These are phyloP conservation scores for Umimayanthus kanabou DNA, from an alignment of 92 coral and sea anemone species.

Conservation along the genomic window DNA sequence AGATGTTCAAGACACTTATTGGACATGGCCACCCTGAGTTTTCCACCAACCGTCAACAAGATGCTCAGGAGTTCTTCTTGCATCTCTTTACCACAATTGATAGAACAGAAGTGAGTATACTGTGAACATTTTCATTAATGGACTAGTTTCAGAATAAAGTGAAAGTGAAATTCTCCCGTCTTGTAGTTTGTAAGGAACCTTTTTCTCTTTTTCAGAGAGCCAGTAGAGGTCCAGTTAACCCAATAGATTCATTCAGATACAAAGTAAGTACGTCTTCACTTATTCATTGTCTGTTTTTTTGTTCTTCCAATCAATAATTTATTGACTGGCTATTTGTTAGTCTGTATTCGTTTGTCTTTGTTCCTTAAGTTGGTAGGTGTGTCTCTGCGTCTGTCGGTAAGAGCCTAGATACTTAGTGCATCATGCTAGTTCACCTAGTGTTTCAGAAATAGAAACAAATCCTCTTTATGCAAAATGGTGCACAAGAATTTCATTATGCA, in stretches of 20 bases:
- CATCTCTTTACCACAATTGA: conserved; percentile 84
- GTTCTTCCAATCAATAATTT: background rate
- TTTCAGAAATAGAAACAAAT: too few species aligned
- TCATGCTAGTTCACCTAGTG: too few species aligned
- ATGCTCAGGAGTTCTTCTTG: conserved; percentile 90
- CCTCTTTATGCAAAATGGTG: too few species aligned
- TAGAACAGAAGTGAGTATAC: conserved; percentile 75
- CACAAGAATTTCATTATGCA: too few species aligned
- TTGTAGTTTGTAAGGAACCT: too few species aligned
- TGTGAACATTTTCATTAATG: background rate
- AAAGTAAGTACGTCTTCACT: conserved; percentile 58
- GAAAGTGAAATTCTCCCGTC: too few species aligned
- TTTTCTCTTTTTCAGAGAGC: conserved; percentile 70
- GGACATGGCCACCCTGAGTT: conserved; percentile 97
- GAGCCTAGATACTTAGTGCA: background rate
- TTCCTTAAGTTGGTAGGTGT: background rate
- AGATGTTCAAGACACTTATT: conserved; percentile 93
- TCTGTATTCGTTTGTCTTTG: background rate
- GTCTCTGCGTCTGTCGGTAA: background rate
- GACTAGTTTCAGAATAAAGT: background rate
- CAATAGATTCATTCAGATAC: conserved; percentile 88
- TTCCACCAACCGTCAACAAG: conserved; percentile 94
- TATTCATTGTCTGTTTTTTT: background rate
- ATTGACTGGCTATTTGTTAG: too few species aligned
- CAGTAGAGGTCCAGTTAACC: conserved; percentile 70